Conservation (phyloP, 2,113 vertebrate species). For the Tyto alba region DNA sequence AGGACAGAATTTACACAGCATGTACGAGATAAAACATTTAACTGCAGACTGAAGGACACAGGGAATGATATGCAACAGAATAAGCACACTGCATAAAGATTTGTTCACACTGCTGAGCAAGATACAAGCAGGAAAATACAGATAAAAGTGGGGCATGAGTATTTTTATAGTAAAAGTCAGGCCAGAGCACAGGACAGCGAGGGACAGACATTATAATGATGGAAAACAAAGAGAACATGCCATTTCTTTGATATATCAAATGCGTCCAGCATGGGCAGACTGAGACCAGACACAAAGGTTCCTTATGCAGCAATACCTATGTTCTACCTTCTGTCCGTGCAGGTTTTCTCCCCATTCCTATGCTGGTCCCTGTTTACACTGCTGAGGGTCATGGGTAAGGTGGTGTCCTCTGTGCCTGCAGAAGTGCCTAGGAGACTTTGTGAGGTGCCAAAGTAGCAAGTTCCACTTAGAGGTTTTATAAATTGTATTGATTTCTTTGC, state of each 20-base stretch:
- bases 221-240: neutral
- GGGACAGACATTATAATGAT: neutral
- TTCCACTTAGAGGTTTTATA: neutral
- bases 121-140: neutral
- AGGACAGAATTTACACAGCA: slow-evolving; percentile 4
- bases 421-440: neutral
- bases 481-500: neutral
- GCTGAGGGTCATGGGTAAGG: neutral
- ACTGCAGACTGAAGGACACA: neutral
- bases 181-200: neutral
- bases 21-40: neutral
- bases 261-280: neutral
- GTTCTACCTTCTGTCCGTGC: neutral
- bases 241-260: neutral
- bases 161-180: neutral
- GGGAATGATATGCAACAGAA: neutral
- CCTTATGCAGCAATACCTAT: neutral
- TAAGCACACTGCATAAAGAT: neutral
- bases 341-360: neutral
- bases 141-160: rapidly evolving
- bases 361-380: neutral
- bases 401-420: neutral
- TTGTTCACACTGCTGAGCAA: neutral
- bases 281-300: neutral
- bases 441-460: neutral